Evolutionary conservation across 2,888 invertebrate genomes (phyloP), one percentile per base, ranked within the genome.

Genomic region (Scaptomyza parva): DNA sequence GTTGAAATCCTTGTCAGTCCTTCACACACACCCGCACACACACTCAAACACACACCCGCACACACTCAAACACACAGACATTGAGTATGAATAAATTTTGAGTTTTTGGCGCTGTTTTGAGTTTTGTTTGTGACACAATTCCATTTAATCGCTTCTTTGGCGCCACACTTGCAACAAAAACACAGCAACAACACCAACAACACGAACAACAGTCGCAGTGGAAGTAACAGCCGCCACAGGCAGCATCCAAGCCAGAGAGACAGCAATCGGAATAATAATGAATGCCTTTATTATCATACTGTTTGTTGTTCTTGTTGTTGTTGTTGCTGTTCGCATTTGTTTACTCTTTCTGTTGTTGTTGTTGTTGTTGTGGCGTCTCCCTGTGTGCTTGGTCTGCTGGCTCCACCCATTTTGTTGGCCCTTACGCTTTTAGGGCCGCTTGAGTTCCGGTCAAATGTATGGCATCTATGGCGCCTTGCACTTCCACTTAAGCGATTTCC

Each of bases 141-240:
- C 72, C 86, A 88, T 88, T 89, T 88, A 88, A 89, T 89, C 85
- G 88, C 78, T 77, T 89, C 78, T 86, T 88, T 84, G 88, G 88
- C 88, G 88, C 88, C 88, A 86, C 51, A 60, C 50, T 51, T 58
- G 72, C 78, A 75, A 60, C 75, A 75, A 52, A 33, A 60, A 53
- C 59, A 64, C 17, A 37, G 37, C 35, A 35, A 8, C 45, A 59
- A 40, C 52, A 67, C 20, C 44, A 59, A 55, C 41, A 44, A 35
- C 35, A 39, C n/a, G n/a, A n/a, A 18, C 53, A 60, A 20, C 37
- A 30, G 26, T 40, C 24, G 11, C 44, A 53, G 39, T 45, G 48
- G 28, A 44, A 52, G 70, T 17, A 7, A 17, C 58, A 57, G 57
- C 58, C 17, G 58, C 61, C 48, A 30, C 57, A 41, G 68, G 67